phyloP scores from a whole-genome alignment of 2,113 vertebrate genomes.

The Dryoscopus gambensis region DNA sequence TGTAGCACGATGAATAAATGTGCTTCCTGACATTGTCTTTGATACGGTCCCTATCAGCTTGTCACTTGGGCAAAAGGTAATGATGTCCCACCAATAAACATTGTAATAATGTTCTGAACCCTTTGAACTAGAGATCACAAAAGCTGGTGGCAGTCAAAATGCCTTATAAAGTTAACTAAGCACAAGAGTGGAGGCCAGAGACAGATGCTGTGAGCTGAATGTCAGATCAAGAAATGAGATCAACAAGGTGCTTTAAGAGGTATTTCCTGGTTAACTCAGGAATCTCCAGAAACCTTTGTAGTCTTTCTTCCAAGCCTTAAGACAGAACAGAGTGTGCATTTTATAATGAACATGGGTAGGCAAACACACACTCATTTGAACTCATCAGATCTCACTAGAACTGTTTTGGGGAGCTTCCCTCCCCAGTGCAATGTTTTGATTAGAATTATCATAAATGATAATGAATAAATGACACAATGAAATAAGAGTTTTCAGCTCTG shows the following conservation, averaged over 20 bases:
- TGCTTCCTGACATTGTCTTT: neutral
- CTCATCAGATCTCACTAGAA: neutral
- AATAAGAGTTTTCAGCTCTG: neutral
- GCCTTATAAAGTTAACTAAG: neutral
- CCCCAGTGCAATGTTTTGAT: neutral
- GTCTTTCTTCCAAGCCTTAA: neutral
- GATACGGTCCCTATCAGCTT: neutral
- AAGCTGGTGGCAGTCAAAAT: slow-evolving; percentile 21
- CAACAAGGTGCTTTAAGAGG: neutral
- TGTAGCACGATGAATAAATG: neutral
- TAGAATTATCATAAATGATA: neutral
- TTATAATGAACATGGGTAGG: neutral
- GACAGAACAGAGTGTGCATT: neutral
- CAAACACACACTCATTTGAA: neutral
- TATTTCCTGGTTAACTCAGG: slow-evolving; percentile 5
- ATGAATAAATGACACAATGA: neutral
- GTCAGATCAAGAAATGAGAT: neutral
- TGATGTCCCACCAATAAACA: neutral
- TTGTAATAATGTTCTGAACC: neutral
- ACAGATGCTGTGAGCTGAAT: neutral
- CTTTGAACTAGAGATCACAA: slow-evolving; percentile 8
- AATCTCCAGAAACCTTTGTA: neutral
- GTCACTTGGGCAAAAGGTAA: neutral
- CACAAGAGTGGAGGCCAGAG: neutral
- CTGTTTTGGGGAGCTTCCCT: neutral